Conservation (phyloP, 2,888 invertebrate genomes). For the Drosophila lacicola region DNA sequence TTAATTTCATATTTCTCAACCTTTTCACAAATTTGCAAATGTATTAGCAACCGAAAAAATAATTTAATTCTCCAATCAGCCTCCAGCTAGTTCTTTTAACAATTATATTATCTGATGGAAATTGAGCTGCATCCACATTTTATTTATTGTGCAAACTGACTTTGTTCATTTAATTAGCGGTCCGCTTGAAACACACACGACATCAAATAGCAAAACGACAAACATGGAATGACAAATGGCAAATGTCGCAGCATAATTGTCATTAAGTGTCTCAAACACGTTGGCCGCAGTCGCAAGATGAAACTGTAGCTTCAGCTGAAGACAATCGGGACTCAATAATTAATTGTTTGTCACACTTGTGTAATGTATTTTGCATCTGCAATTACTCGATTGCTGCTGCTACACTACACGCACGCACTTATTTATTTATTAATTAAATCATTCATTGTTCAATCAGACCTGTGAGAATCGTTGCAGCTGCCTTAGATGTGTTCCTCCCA, state of each 20-base stretch:
- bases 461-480: constrained; percentile 67
- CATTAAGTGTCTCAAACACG: constrained; percentile 36
- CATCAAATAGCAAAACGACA: constrained; percentile 35
- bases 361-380: constrained; percentile 54
- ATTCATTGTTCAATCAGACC: constrained; percentile 74
- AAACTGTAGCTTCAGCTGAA: constrained; percentile 11
- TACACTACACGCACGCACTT: constrained; percentile 43
- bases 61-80: constrained; percentile 17
- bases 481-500: constrained; percentile 20
- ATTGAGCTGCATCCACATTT: not conserved
- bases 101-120: not conserved
- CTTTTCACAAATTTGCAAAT: constrained; percentile 12
- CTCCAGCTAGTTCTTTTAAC: not conserved
- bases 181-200: constrained; percentile 33
- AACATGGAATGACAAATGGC: constrained; percentile 33
- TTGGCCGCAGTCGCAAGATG: constrained; percentile 28
- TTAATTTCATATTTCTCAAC: constrained; percentile 37
- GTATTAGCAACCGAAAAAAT: constrained; percentile 10
- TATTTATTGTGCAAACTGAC: constrained; percentile 22
- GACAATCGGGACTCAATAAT: constrained; percentile 49
- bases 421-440: constrained; percentile 81
- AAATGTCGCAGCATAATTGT: constrained; percentile 26
- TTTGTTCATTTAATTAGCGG: constrained; percentile 33
- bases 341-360: constrained; percentile 68
- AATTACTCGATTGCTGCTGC: constrained; percentile 45